Evolutionary conservation across 2,797 vertebrate genomes (phyloP).

Genomic region (Schizothorax lantsangensis): DNA sequence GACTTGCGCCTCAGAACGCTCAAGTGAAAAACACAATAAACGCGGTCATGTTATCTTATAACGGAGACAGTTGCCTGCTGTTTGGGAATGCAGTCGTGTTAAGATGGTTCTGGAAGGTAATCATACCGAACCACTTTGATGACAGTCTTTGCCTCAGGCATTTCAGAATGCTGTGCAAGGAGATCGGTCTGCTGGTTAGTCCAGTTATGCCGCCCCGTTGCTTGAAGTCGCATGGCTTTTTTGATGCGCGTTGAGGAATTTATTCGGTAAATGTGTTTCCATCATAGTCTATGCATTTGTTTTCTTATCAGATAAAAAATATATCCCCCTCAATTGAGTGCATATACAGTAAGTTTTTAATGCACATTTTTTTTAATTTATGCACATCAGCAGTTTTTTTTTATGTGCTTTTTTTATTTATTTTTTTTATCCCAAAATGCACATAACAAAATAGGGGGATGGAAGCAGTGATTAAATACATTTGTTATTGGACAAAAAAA

Average conservation of each 20-base stretch:
- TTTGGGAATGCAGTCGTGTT: background rate
- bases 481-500: background rate
- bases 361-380: background rate
- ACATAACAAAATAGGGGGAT: background rate
- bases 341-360: too few species aligned
- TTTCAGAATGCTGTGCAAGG: background rate
- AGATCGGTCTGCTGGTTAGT: background rate
- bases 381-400: background rate
- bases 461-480: background rate
- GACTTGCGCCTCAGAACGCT: background rate
- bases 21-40: background rate
- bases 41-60: background rate
- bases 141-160: background rate
- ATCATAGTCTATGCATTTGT: background rate
- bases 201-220: background rate
- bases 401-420: too few species aligned
- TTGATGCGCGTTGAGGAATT: background rate
- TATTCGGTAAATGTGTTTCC: background rate
- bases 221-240: background rate
- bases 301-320: background rate
- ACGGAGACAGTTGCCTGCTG: background rate
- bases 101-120: background rate
- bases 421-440: background rate
- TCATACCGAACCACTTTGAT: background rate
- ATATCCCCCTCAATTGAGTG: too few species aligned